These are phyloP conservation scores for Spisula subtruncata DNA, from an alignment of 2,888 invertebrate genomes.

Conservation along the genomic window DNA sequence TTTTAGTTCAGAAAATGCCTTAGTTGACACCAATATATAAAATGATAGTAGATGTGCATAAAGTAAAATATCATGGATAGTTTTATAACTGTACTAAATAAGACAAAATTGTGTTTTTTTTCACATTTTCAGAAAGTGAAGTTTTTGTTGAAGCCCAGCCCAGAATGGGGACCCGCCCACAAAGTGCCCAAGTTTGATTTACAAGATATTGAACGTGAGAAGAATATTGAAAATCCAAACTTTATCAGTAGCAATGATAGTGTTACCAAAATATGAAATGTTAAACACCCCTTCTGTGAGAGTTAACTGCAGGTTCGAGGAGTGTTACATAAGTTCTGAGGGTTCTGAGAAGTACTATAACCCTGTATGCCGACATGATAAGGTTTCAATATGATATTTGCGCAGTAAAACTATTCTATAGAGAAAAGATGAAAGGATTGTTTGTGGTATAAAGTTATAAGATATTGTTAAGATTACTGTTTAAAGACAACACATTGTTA, in stretches of 20 bases:
- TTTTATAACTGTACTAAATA: too few relatives aligned
- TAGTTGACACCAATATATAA: too few relatives aligned
- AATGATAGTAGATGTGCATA: too few relatives aligned
- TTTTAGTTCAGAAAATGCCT: too few relatives aligned
- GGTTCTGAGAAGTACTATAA: background rate
- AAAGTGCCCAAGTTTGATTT: conserved; percentile 82
- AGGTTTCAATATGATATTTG: conserved; percentile 20
- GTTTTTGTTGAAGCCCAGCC: conserved; percentile 91
- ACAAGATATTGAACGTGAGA: conserved; percentile 67
- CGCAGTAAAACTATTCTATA: background rate
- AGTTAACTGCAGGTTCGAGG: background rate
- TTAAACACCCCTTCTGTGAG: background rate
- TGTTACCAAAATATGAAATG: conserved; percentile 62
- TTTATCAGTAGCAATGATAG: conserved; percentile 76
- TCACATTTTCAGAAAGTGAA: conserved; percentile 89
- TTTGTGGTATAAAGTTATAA: background rate
- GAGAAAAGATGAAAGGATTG: conserved; percentile 18
- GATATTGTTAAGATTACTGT: conserved; percentile 1
- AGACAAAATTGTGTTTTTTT: background rate
- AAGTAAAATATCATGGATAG: too few relatives aligned
- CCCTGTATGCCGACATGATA: background rate
- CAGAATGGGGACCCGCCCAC: conserved; percentile 91
- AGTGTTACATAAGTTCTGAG: background rate
- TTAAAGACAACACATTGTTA: background rate
- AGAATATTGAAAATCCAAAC: conserved; percentile 81